Base-by-base conservation (phyloP, 2,113 vertebrate species). In the Onychorhynchus coronatus region DNA sequence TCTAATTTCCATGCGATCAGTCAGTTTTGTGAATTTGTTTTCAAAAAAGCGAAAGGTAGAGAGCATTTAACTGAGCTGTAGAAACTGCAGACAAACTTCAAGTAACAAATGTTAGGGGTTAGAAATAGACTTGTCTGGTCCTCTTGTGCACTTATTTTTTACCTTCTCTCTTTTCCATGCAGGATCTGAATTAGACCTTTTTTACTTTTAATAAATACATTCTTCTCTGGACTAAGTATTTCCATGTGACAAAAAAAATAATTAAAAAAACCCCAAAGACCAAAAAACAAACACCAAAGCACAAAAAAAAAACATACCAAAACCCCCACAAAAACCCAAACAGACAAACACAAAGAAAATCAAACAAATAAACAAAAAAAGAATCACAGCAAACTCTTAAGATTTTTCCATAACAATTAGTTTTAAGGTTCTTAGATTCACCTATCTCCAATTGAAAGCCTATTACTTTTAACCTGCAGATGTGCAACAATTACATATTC, bases 131-230 rank as follows among this genome's bases (percentile, higher is more conserved):
- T n/a, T 72, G 19, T 3, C 16, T 35, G 16, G 11, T 53, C 19
- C 5, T 67, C 19, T 72, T 8, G 20, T 2, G 2, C 11, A 11
- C 7, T 50, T 53, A 10, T 0, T 0, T 61, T 84, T 67, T 30
- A 39, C 41, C 11, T 58, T 74, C 3, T 47, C 2, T 59, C 12
- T 65, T 65, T 80, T 61, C 27, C 4, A 11, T 16, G 11, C 6
- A 70, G 15, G 14, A 21, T 81, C 30, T 47, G 6, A 85, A 56
- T 23, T 23, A 70, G 5, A 1, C 1, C 18, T 62, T 55, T 9
- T 47, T 77, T 74, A 6, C 46, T 22, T 61, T 70, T 52, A 85
- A 44, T 33, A 3, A 85, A 31, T 44, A 35, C 30, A 39, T 8
- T 44, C 4, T 78, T 56, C 14, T 63, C 8, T 52, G 12, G 22